phyloP scores from a whole-genome alignment of 2,797 vertebrate genomes.

The Tapera naevia region DNA sequence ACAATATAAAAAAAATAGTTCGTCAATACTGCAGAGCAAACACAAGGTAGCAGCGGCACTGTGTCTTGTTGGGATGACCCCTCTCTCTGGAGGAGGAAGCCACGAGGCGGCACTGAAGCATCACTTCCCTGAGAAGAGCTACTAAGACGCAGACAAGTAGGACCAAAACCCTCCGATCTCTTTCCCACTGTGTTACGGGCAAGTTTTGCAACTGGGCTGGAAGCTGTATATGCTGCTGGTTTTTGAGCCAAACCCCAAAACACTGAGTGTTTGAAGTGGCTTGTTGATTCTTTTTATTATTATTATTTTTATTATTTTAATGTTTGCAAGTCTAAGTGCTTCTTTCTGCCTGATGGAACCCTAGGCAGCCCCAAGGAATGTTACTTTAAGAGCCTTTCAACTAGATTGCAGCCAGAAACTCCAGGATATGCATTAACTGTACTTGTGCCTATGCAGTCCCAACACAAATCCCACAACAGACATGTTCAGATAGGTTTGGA shows the following conservation, averaged over 20 bases:
- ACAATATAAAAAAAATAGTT: background rate
- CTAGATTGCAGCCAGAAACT: background rate
- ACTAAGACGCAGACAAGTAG: background rate
- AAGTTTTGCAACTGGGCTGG: background rate
- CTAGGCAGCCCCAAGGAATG: background rate
- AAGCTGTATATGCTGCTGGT: background rate
- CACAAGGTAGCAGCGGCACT: background rate
- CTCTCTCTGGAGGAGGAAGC: background rate
- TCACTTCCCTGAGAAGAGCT: background rate
- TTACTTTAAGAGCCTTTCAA: background rate
- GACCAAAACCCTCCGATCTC: background rate
- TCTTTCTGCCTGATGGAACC: background rate
- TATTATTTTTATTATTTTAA: background rate
- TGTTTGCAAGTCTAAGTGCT: background rate
- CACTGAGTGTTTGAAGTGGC: background rate
- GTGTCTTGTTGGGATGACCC: background rate
- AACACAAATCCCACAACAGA: background rate
- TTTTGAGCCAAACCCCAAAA: background rate
- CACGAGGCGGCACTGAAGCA: background rate
- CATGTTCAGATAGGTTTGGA: background rate
- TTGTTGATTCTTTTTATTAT: background rate
- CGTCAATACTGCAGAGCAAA: background rate
- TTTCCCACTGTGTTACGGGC: background rate
- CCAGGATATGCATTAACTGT: background rate
- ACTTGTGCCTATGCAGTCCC: background rate